Evolutionary conservation across 2,113 vertebrate genomes (phyloP).

Genomic region (Bujurquina vittata): DNA sequence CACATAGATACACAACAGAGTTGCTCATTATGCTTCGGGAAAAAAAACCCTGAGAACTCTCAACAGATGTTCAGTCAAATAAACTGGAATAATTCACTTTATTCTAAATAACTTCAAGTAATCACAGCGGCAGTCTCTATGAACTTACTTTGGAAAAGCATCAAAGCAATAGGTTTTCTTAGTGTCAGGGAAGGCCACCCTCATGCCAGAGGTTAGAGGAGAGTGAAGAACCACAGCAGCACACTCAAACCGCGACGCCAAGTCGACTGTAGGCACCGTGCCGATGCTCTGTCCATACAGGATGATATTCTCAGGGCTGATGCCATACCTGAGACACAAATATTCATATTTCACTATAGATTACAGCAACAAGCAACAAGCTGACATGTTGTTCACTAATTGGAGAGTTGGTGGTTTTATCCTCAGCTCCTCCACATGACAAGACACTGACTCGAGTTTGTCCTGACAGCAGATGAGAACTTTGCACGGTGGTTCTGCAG

Average conservation of each 20-base stretch:
- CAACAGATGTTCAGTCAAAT: background rate
- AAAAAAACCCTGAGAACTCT: background rate
- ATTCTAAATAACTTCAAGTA: background rate
- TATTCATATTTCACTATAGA: background rate
- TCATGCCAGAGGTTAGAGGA: conserved; percentile 97
- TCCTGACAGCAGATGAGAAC: background rate
- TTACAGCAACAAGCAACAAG: background rate
- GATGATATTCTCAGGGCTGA: conserved; percentile 97
- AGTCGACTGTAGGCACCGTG: conserved; percentile 95
- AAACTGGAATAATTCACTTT: background rate
- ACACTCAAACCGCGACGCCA: conserved; percentile 96
- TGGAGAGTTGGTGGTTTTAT: background rate
- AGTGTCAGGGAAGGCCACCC: conserved; percentile 97
- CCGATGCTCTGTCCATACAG: conserved; percentile 97
- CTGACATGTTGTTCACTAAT: background rate
- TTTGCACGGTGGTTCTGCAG: rapidly evolving
- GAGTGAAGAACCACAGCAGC: conserved; percentile 97
- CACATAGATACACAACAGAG: background rate
- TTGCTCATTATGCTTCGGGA: background rate
- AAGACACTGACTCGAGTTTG: background rate
- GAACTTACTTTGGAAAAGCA: conserved; percentile 93
- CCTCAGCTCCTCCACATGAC: background rate
- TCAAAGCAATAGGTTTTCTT: conserved; percentile 99
- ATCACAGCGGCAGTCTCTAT: background rate
- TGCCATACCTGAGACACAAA: conserved; percentile 87